phyloP scores from a whole-genome alignment of 2,888 invertebrate genomes.

The Drosophila demipolita region DNA sequence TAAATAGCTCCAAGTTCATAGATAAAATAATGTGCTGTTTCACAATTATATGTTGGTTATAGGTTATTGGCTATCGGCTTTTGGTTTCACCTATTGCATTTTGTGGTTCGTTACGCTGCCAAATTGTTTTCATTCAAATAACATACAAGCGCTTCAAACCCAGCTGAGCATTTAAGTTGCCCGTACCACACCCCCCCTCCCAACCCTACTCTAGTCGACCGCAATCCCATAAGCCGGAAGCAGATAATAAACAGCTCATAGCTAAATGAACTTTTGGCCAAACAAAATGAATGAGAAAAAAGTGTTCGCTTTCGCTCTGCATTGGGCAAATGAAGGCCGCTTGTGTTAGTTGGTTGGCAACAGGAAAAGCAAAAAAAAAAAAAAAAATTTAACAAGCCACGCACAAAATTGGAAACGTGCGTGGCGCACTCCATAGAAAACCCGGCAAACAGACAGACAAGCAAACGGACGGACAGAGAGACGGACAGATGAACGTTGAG shows the following conservation, averaged over 20 bases:
- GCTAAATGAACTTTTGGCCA: conserved; percentile 70
- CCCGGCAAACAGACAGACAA: conserved; percentile 41
- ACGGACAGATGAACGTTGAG: conserved; percentile 10
- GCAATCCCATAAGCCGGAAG: conserved; percentile 45
- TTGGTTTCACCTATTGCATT: conserved; percentile 30
- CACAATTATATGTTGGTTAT: background rate
- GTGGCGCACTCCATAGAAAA: conserved; percentile 51
- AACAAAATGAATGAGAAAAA: conserved; percentile 51
- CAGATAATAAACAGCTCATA: conserved; percentile 76
- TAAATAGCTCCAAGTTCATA: background rate
- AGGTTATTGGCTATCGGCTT: conserved; percentile 5
- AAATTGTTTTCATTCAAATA: conserved; percentile 50
- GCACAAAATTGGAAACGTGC: conserved; percentile 79
- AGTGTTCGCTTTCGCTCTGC: conserved; percentile 34
- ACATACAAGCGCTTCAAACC: conserved; percentile 18
- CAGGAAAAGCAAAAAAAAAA: conserved; percentile 24
- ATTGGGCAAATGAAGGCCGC: conserved; percentile 59
- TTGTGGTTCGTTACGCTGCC: conserved; percentile 42
- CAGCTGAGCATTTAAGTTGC: conserved; percentile 36
- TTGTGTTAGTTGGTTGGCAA: conserved; percentile 18
- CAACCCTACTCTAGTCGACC: conserved; percentile 9
- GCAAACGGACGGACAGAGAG: conserved; percentile 11
- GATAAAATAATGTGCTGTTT: background rate
- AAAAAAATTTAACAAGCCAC: conserved; percentile 70
- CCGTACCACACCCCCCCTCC: background rate